Percentiles rank a stretch among this genome's conserved stretches.
Evolutionary conservation across 2,797 vertebrate species (phyloP).

Genomic region (Enteromius trimaculatus): DNA sequence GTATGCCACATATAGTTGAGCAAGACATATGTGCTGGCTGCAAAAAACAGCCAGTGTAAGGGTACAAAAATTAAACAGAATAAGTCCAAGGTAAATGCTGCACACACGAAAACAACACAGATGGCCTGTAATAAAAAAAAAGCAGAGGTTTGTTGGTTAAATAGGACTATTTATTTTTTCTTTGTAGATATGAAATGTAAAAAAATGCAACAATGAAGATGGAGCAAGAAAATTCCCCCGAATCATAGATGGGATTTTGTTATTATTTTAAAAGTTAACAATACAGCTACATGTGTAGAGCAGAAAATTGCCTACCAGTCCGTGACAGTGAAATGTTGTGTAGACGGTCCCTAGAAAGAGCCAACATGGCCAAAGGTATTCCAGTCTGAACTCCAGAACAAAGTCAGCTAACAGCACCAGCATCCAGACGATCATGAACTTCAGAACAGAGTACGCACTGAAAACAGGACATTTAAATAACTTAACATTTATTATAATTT

Average conservation of each 20-base stretch:
- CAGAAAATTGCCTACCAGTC: constrained; percentile 75
- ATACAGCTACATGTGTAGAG: not conserved
- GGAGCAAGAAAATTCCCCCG: not conserved
- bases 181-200: constrained; percentile 5
- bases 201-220: not conserved
- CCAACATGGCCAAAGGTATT: constrained; percentile 87
- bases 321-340: constrained; percentile 85
- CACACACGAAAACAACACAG: constrained; percentile 83
- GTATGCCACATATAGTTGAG: constrained; percentile 87
- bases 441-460: constrained; percentile 82
- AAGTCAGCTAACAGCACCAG: constrained; percentile 84
- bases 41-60: constrained; percentile 85
- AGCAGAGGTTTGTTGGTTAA: not conserved
- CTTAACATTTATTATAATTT: not conserved
- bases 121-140: constrained; percentile 74
- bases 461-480: constrained; percentile 28
- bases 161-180: not conserved
- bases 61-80: constrained; percentile 86
- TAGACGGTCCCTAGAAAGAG: constrained; percentile 84
- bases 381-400: constrained; percentile 82
- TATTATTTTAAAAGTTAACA: not conserved
- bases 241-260: not conserved
- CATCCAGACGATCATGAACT: constrained; percentile 83
- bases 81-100: constrained; percentile 84
- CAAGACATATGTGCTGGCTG: constrained; percentile 84